phyloP scores from a whole-genome alignment of 2,113 vertebrate genomes.

The Fulica atra region DNA sequence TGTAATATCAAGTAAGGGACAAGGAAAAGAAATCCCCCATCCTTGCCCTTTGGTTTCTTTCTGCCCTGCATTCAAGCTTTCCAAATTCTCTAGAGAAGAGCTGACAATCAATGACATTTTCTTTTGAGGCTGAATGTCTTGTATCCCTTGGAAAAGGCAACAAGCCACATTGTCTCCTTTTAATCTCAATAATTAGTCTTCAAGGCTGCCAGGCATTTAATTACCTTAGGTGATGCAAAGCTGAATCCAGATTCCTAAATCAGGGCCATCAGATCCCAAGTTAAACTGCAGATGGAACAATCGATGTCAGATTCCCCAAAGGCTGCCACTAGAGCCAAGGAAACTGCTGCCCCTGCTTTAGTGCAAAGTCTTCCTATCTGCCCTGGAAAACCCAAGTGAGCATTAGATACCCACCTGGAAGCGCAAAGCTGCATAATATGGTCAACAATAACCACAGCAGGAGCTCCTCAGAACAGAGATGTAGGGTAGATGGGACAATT shows the following conservation, averaged over 20 bases:
- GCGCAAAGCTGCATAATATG: neutral
- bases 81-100: constrained; percentile 49
- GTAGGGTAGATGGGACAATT: neutral
- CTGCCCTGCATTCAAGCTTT: constrained; percentile 35
- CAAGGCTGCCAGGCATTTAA: constrained; percentile 24
- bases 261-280: neutral
- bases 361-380: neutral
- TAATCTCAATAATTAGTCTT: constrained; percentile 63
- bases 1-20: neutral
- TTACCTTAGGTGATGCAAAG: constrained; percentile 62
- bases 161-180: constrained; percentile 37
- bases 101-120: constrained; percentile 39
- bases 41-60: constrained; percentile 39
- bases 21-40: constrained; percentile 3
- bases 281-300: neutral
- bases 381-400: neutral
- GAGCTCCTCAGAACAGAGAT: neutral
- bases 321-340: neutral
- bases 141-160: constrained; percentile 60
- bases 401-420: neutral
- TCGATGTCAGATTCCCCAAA: neutral
- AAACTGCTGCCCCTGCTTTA: neutral
- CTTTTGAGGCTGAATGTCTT: constrained; percentile 48
- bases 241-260: constrained; percentile 35
- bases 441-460: neutral